Base-by-base conservation (phyloP, 1,140 invertebrate species). In the Macrobrachium nipponense region DNA sequence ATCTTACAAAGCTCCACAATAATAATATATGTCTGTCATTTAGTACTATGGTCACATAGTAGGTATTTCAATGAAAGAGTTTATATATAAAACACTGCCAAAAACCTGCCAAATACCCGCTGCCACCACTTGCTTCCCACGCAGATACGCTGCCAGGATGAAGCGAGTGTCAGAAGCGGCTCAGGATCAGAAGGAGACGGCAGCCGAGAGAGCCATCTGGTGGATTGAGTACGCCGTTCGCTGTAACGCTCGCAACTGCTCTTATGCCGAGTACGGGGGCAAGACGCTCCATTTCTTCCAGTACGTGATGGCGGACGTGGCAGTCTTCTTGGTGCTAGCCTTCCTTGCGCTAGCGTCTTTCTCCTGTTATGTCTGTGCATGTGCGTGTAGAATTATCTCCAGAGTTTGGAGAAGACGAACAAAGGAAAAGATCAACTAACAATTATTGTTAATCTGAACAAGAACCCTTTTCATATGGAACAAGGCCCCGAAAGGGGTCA, bases 161-260 rank as follows among this genome's bases (percentile, higher is more conserved):
- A 80, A 79, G 62, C 78, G 18, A 62, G 66, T 87, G n/a, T 89
- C 90, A 0, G 14, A 76, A 73, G 66, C 79, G 12, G 44, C 80
- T 15, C 64, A 81, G 27, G 90, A 90, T 76, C 86, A 88, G 76
- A 90, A 90, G 58, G 76, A 87, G 36, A 83, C 43, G 14, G 87
- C 89, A 12, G 68, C 68, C 44, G 90, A 89, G 18, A 75, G 80
- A 60, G 89, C 87, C 18, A 86, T 87, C 43, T 90, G 84, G 85
- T 90, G 90, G 90, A 81, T 90, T 5, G 90, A 90, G 68, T 90
- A 90, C 75, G 90, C 90, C 27, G 89, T 90, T 61, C 85, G 90
- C n/a, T 87, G 90, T 82, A 88, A 89, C 61, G 89, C 51, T 51
- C 51, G 51, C 2, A 51, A 89, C 51, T 87, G 84, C 17, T 76